These are phyloP conservation scores for Sebastes umbrosus DNA, from an alignment of 2,797 vertebrate genomes.

Conservation along the genomic window DNA sequence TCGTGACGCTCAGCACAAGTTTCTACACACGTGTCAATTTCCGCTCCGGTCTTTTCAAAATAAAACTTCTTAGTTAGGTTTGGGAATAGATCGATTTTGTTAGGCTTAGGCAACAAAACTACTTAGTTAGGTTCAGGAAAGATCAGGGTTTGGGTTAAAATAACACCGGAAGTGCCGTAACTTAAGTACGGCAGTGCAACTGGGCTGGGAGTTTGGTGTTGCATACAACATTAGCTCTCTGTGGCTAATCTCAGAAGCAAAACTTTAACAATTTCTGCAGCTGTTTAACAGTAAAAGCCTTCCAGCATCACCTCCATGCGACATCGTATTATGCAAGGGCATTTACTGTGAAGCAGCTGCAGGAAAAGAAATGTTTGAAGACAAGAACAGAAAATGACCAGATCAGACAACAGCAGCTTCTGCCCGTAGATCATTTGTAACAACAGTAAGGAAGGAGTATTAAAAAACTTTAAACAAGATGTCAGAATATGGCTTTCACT, in stretches of 20 bases:
- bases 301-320: not conserved
- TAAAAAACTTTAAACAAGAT: not conserved
- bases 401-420: slow-evolving; percentile 6
- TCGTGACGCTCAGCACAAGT: no score
- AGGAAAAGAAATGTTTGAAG: not conserved
- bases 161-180: no score
- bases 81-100: no score
- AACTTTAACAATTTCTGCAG: not conserved
- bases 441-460: not conserved
- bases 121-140: no score
- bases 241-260: not conserved
- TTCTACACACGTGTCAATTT: no score
- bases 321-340: not conserved
- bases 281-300: not conserved
- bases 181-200: no score
- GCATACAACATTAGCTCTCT: not conserved
- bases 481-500: not conserved
- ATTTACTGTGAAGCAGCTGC: slow-evolving; percentile 1
- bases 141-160: no score
- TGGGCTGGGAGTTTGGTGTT: not conserved
- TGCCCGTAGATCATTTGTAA: not conserved
- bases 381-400: not conserved
- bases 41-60: no score
- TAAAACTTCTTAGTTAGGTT: no score
- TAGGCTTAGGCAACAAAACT: no score